These are phyloP conservation scores for Metopolophium dirhodum DNA, from an alignment of 1,140 invertebrate genomes.

Conservation along the genomic window DNA sequence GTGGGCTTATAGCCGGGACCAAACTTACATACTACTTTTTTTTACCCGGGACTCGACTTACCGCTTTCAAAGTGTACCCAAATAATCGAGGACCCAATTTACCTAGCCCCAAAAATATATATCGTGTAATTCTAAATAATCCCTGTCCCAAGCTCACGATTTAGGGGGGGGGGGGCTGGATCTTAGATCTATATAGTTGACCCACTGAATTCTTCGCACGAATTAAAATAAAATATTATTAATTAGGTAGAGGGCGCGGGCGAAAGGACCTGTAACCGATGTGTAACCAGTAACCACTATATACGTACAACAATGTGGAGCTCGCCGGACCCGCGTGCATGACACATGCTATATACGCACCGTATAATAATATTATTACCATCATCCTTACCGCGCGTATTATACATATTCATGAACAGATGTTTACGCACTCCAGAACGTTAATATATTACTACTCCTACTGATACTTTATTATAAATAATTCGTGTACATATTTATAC, in stretches of 20 bases:
- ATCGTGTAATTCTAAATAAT: neutral
- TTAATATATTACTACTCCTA: constrained; percentile 5
- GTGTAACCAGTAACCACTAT: neutral
- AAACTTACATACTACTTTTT: no score
- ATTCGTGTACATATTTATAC: neutral
- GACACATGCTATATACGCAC: constrained; percentile 34
- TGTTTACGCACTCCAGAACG: constrained; percentile 24
- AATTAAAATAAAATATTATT: neutral
- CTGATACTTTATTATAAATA: constrained; percentile 18
- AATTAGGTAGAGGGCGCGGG: neutral
- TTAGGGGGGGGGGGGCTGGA: no score
- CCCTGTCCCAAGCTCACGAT: neutral
- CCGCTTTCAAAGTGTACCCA: no score
- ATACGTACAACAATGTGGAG: no score
- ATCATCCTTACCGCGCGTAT: neutral
- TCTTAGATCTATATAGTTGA: neutral
- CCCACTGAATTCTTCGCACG: no score
- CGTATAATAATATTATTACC: neutral
- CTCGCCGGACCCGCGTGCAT: neutral
- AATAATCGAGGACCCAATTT: no score
- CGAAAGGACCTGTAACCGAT: neutral
- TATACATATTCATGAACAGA: constrained; percentile 54
- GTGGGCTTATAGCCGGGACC: no score
- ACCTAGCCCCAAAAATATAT: neutral
- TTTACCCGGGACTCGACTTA: no score